These are phyloP conservation scores for Mimumesa dahlbomi DNA, from an alignment of 2,888 invertebrate species.

Conservation along the genomic window DNA sequence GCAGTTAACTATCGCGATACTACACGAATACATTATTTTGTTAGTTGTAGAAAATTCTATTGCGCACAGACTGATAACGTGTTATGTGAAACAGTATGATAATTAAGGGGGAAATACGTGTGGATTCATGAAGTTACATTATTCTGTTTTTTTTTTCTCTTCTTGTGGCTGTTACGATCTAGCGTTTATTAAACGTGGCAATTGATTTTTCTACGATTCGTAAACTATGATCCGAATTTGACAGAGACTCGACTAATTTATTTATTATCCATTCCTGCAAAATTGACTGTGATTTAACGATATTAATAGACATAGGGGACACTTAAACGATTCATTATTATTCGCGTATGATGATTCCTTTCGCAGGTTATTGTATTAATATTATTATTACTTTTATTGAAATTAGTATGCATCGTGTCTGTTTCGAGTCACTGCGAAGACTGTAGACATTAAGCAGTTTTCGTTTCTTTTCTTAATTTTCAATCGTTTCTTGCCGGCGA, in stretches of 20 bases:
- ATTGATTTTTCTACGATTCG: slow-evolving; percentile 21
- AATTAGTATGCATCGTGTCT: slow-evolving; percentile 43
- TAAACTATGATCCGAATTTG: slow-evolving; percentile 42
- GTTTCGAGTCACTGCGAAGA: slow-evolving; percentile 58
- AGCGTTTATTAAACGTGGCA: slow-evolving; percentile 7
- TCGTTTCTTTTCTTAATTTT: slow-evolving; percentile 30
- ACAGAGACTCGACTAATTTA: slow-evolving; percentile 47
- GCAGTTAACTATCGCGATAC: slow-evolving; percentile 8
- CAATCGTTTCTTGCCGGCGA: slow-evolving; percentile 49
- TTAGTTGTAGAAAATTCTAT: slow-evolving; percentile 23
- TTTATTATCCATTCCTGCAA: slow-evolving; percentile 67
- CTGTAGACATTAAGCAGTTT: slow-evolving; percentile 51
- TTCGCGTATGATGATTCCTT: slow-evolving; percentile 30
- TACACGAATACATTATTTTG: slow-evolving; percentile 16
- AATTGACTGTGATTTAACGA: slow-evolving; percentile 77
- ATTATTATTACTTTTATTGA: slow-evolving; percentile 45
- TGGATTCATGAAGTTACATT: slow-evolving; percentile 27
- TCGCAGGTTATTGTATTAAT: slow-evolving; percentile 48
- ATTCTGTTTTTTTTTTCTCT: too few relatives aligned
- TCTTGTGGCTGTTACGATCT: slow-evolving; percentile 26
- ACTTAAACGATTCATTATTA: slow-evolving; percentile 49
- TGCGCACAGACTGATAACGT: slow-evolving; percentile 14
- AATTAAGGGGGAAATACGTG: slow-evolving; percentile 10
- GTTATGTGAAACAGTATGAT: slow-evolving; percentile 22
- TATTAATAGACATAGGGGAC: slow-evolving; percentile 65